phyloP scores from a whole-genome alignment of 2,113 vertebrate genomes.

The Lampris megalopsis region DNA sequence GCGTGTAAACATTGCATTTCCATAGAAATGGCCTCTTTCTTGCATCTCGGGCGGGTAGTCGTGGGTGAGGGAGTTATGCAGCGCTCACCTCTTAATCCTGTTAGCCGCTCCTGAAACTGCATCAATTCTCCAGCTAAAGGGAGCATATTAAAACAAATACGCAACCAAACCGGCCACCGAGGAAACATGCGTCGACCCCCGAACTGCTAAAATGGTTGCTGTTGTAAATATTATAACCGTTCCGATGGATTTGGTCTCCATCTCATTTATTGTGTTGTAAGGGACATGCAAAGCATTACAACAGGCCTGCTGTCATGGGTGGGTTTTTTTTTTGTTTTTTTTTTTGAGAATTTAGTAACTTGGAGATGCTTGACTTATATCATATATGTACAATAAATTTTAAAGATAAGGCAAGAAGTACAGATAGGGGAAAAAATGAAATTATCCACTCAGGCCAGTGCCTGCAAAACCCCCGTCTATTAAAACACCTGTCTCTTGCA shows the following conservation, averaged over 20 bases:
- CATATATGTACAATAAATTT: background rate
- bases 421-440: too few relatives aligned
- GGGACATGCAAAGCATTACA: background rate
- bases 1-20: conserved; percentile 83
- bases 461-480: too few relatives aligned
- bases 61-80: conserved; percentile 65
- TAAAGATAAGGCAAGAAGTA: background rate
- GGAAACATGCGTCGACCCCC: background rate
- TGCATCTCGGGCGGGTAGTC: conserved; percentile 68
- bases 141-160: conserved; percentile 37
- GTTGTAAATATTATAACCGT: background rate
- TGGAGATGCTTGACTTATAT: background rate
- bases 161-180: conserved; percentile 1
- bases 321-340: background rate
- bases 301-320: background rate
- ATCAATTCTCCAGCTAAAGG: conserved; percentile 29
- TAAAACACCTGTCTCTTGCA: too few relatives aligned
- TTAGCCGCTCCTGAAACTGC: conserved; percentile 61
- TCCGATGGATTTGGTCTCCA: background rate
- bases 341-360: background rate
- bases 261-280: background rate
- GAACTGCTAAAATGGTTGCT: background rate
- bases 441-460: too few relatives aligned
- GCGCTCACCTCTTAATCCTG: conserved; percentile 72
- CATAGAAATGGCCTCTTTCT: conserved; percentile 79